Evolutionary conservation across 1,140 invertebrate species (phyloP), one percentile per base, ranked within the genome.

Genomic region (Meloidogyne exigua): DNA sequence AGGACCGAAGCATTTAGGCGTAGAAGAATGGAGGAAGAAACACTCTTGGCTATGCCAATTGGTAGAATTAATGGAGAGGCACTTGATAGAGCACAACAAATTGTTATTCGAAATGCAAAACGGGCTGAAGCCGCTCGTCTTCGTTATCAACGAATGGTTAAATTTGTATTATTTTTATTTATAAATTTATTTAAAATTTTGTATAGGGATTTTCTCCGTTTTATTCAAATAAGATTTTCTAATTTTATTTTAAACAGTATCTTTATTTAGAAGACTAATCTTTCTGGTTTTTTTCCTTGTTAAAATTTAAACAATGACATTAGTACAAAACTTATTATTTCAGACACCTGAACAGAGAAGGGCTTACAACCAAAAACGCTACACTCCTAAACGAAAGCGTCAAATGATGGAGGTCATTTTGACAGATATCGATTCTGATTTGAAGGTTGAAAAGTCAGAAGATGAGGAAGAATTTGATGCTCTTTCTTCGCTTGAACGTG

Each of bases 361-460:
- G 39, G 74, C 75, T n/a, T 82, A 82, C 81, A 82, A 82, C 42
- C 81, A 82, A 66, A 82, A 82, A 69, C 66, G 81, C 5, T 82
- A 82, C 57, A 83, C 77, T 49, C 81, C 81, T 21, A 82, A 82
- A 63, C 75, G 81, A 2, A 81, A 82, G n/a, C 63, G 79, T n/a
- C 64, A 70, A 25, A 25, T 67, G 32, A 42, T 76, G 36, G 72
- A 23, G 12, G 69, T 39, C 25, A 71, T 36, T 64, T 23, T 64
- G 63, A 25, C 62, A 13, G 32, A 25, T 39, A 62, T 64, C 49
- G 28, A 65, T 44, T 15, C 18, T 2, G n/a, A 26, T 57, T 23
- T 49, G 25, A 18, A 69, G 21, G 18, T 28, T 18, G 57, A 62
- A 36, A 78, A 79, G 39, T n/a, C 23, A 13, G 75, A 68, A 15